Base-by-base conservation (phyloP, 2,888 invertebrate species). In the Spilosoma lubricipeda region DNA sequence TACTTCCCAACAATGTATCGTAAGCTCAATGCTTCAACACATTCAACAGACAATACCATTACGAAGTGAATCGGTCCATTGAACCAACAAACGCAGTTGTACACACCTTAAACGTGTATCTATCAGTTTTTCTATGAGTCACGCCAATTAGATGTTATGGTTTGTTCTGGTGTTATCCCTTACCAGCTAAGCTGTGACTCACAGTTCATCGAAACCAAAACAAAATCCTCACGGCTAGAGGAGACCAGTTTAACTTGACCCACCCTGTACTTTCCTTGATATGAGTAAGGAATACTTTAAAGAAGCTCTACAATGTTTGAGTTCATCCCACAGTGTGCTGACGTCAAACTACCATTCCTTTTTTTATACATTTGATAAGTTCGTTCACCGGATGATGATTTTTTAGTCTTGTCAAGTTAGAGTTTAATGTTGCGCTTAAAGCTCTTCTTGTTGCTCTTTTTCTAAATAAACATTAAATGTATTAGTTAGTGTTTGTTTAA, bases 121-220 rank as follows among this genome's bases (percentile, higher is more conserved):
- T 79, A 71, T 80, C 73, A 78, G 75, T 86, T 87, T 87, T 87
- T 86, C 83, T 85, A 84, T 83, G 83, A 83, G 76, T 84, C 83
- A 82, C 75, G 84, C 82, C 89, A 88, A 90, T 91, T 91, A 90
- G 89, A 90, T 85, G 88, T 84, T 90, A 91, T 87, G 87, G 81
- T 91, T 90, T 82, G 85, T 84, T 86, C 85, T 66, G 84, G 84
- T 87, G 87, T 83, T 85, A 83, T 86, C 84, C 83, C 80, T 84
- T 82, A 86, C 87, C 87, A 87, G 87, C 86, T 84, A 81, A 63
- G 52, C 65, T 81, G 86, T 93, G 93, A 94, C 85, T 93, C 93
- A 94, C 86, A 80, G 85, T 79, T 87, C 83, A 85, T 87, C 86
- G 88, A 89, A 89, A 92, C 89, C 90, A 87, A 91, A 90, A 87